Evolutionary conservation across 1,140 invertebrate genomes (phyloP), one percentile per base, ranked within the genome.

Genomic region (Batillaria attramentaria): DNA sequence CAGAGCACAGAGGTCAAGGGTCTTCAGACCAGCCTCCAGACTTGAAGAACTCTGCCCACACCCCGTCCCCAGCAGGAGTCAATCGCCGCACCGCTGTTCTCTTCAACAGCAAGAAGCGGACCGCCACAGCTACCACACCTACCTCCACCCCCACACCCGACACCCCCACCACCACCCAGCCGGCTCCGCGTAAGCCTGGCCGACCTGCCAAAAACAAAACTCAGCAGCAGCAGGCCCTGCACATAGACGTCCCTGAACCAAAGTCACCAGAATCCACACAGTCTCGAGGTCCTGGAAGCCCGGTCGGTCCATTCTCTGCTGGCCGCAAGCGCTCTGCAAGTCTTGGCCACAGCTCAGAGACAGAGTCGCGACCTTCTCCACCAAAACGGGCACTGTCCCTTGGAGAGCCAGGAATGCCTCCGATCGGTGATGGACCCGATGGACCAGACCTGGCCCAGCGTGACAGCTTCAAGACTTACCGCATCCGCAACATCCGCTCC

Each of bases 81-180:
- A 96, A 96, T 90, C 92, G 95, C 66, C 91, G 95, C 86, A 96
- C 95, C 31, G 94, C 95, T n/a, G 95, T 96, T 50, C 88, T 96
- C 6, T 95, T 96, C 82, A 84, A 69, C 73, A 95, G 95, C 3
- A 93, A 95, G 57, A 96, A 97, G 89, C 93, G 93, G n/a, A 41
- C 75, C 28, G 39, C 60, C 43, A 78, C 60, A 35, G 72, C 76
- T 75, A 77, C 69, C 35, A 68, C 73, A 79, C 57, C 79, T 77
- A 24, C 50, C 83, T 60, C 80, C 62, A 70, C 79, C 33, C 79
- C 79, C 33, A 54, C 84, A 60, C 54, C 73, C 35, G 60, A 62
- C 18, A 72, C 80, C 68, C 73, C 72, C 42, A 77, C 57, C 65
- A 37, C 79, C 18, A 37, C 79, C 18, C 78, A 62, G 37, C 57